Evolutionary conservation across 2,888 invertebrate genomes (phyloP), one percentile per base, ranked within the genome.

Genomic region (Allolobophora icterica): DNA sequence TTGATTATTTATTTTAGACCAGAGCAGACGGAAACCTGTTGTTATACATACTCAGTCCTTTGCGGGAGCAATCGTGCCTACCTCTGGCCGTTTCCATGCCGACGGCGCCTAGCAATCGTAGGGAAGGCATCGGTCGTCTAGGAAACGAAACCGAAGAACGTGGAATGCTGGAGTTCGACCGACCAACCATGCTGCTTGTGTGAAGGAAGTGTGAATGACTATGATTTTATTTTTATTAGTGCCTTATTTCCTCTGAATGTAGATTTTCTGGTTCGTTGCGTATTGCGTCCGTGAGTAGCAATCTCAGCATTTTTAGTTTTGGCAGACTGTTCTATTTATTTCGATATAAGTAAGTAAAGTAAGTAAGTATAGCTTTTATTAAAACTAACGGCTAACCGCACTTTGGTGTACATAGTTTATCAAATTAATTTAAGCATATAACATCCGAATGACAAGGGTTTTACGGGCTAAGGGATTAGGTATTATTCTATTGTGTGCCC

Each of bases 81-180:
- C 17, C 89, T 89, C 71, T 92, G 91, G 91, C n/a, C 42, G 35
- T 87, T 90, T 89, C 92, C 92, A 24, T 92, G 92, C 84, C 90
- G 92, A 71, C 45, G 38, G 34, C 45, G 90, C 45, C 38, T 34
- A 35, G 17, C 90, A 90, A 21, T 2, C 24, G n/a, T 42, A 38
- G 89, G 24, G 38, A 87, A 87, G 38, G 38, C 87, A 87, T 38
- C 38, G 87, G 87, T 87, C 35, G 87, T 38, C 21, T 87, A 87
- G 87, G 87, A 34, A 87, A 87, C 19, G 21, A 5, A 35, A 34
- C 11, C 17, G 35, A 35, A 34, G 15, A 24, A 35, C 4, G 87
- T n/a, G n/a, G 34, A 84, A 33, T 34, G 24, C 52, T 21, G 52
- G 21, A 52, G 52, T 24, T 1, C 24, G 5, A 52, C 52, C 52